These are phyloP conservation scores for Folsomia candida DNA, from an alignment of 2,888 invertebrate species.

Conservation along the genomic window DNA sequence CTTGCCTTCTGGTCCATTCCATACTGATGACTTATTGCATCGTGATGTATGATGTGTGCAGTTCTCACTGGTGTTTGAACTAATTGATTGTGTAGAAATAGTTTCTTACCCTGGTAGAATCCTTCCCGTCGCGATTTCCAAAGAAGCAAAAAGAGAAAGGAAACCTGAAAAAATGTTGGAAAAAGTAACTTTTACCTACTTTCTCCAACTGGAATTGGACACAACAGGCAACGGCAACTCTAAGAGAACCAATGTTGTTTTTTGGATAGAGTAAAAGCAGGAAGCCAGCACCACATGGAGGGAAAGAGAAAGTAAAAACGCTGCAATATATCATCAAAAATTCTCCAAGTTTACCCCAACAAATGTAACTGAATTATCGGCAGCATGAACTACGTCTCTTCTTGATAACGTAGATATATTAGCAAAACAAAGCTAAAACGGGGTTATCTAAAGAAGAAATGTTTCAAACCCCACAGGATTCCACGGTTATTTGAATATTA, in stretches of 20 bases:
- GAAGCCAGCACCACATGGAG: too few species aligned
- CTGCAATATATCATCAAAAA: not conserved
- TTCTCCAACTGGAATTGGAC: not conserved
- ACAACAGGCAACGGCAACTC: not conserved
- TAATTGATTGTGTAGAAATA: not conserved
- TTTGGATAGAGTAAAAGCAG: not conserved
- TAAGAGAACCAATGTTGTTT: not conserved
- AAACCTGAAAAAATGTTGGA: not conserved
- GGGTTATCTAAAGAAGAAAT: too few species aligned
- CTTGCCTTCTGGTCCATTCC: too few species aligned
- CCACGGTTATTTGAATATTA: too few species aligned
- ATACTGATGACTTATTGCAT: not conserved
- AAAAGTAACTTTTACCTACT: slow-evolving; percentile 4
- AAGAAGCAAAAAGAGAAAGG: not conserved
- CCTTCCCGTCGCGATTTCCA: not conserved
- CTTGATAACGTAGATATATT: too few species aligned
- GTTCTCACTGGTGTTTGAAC: not conserved
- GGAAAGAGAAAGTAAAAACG: not conserved
- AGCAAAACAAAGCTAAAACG: too few species aligned
- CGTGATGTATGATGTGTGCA: not conserved
- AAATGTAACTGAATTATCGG: not conserved
- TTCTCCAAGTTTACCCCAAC: not conserved
- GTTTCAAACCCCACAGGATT: too few species aligned
- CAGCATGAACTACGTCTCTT: too few species aligned
- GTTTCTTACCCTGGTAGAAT: not conserved